Evolutionary conservation across 2,888 invertebrate species (phyloP).

Genomic region (Mimumesa dahlbomi): DNA sequence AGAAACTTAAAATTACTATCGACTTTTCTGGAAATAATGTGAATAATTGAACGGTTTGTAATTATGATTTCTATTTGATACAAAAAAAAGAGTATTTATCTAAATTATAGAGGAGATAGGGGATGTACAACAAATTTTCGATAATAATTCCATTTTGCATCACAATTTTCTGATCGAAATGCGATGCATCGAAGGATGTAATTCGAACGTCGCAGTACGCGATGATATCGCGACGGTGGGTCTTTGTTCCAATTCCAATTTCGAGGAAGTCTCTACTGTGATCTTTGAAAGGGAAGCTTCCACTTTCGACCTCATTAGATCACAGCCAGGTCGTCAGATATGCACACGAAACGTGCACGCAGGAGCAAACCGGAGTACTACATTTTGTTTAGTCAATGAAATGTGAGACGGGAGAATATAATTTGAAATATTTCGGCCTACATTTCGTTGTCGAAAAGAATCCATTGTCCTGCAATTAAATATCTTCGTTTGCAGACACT

Average conservation of each 20-base stretch:
- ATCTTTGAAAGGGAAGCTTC: not conserved
- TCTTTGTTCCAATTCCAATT: not conserved
- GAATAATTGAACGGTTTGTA: not conserved
- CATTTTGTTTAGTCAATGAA: not conserved
- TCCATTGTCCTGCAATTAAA: too few relatives aligned
- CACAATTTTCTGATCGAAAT: not conserved
- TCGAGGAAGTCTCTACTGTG: not conserved
- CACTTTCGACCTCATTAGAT: not conserved
- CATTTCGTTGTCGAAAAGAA: too few relatives aligned
- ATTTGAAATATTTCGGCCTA: not conserved
- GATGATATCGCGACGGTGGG: constrained; percentile 7
- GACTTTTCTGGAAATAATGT: not conserved
- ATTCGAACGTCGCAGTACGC: not conserved
- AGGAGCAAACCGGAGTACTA: not conserved
- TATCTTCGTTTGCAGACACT: too few relatives aligned
- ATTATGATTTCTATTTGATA: not conserved
- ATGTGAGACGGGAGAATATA: not conserved
- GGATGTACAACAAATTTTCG: not conserved
- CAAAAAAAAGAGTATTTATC: not conserved
- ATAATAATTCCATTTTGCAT: not conserved
- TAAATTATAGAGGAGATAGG: not conserved
- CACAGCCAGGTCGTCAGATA: not conserved
- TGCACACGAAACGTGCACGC: not conserved
- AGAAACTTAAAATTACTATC: not conserved
- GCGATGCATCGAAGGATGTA: not conserved